phyloP scores from a whole-genome alignment of 2,888 invertebrate species.

The Trichacis sp. region DNA sequence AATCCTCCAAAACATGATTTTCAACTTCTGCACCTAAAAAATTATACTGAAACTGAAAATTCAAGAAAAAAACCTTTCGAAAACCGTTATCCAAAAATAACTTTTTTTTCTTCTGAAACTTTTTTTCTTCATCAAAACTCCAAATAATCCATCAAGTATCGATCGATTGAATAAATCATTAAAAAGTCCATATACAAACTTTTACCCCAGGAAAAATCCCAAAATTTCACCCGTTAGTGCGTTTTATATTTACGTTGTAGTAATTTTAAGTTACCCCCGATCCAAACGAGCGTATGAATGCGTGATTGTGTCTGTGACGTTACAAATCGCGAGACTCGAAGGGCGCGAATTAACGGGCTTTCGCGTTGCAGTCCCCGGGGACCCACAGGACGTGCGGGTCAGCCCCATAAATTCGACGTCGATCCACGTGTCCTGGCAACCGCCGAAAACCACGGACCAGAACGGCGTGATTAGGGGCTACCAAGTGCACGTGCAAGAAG shows the following conservation, averaged over 20 bases:
- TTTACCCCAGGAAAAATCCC: too few relatives aligned
- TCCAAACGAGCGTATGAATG: slow-evolving; percentile 38
- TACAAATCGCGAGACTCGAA: slow-evolving; percentile 17
- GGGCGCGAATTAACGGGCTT: slow-evolving; percentile 50
- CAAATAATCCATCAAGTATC: too few relatives aligned
- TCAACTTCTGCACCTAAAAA: slow-evolving; percentile 6
- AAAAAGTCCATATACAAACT: too few relatives aligned
- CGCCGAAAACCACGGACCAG: slow-evolving; percentile 89
- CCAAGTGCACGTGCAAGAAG: slow-evolving; percentile 94
- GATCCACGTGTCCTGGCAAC: slow-evolving; percentile 94
- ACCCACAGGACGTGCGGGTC: slow-evolving; percentile 93
- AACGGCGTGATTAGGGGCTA: slow-evolving; percentile 97
- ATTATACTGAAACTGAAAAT: too few relatives aligned
- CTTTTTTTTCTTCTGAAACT: too few relatives aligned
- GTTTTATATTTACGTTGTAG: slow-evolving; percentile 25
- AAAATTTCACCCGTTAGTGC: slow-evolving; percentile 15
- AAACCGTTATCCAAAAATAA: too few relatives aligned
- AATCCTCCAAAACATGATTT: too few relatives aligned
- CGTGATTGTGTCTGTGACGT: slow-evolving; percentile 45
- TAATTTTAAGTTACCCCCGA: slow-evolving; percentile 36
- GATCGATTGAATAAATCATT: too few relatives aligned
- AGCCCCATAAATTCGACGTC: slow-evolving; percentile 95
- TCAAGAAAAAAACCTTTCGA: too few relatives aligned
- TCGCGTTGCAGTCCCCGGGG: slow-evolving; percentile 90
- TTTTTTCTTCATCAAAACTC: too few relatives aligned